phyloP scores from a whole-genome alignment of 2,888 invertebrate genomes.

The Calliopum simillimum region DNA sequence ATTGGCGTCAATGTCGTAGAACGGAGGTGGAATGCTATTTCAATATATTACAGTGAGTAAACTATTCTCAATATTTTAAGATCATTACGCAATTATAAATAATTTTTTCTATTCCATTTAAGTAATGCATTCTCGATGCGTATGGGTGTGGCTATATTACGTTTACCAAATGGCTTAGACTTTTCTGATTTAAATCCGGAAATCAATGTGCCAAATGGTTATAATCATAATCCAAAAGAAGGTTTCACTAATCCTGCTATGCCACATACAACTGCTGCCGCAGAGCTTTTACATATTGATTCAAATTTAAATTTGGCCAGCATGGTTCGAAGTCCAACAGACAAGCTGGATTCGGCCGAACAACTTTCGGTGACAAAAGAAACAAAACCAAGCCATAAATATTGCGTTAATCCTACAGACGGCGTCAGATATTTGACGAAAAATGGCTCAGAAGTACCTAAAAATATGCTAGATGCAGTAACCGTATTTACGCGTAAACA shows the following conservation, averaged over 20 bases:
- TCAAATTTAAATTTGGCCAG: constrained; percentile 76
- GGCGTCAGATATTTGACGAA: constrained; percentile 72
- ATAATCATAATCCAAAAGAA: constrained; percentile 54
- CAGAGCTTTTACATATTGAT: constrained; percentile 74
- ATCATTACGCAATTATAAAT: not conserved
- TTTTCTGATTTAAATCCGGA: constrained; percentile 70
- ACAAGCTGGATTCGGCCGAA: constrained; percentile 59
- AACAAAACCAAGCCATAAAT: constrained; percentile 54
- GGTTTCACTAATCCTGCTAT: constrained; percentile 59
- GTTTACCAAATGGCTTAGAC: constrained; percentile 88
- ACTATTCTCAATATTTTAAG: constrained; percentile 5
- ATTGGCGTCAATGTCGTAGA: constrained; percentile 84
- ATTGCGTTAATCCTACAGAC: constrained; percentile 56
- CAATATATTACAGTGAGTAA: constrained; percentile 90
- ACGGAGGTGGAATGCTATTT: constrained; percentile 90
- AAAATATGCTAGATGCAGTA: constrained; percentile 76
- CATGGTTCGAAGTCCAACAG: constrained; percentile 61
- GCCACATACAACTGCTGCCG: constrained; percentile 59
- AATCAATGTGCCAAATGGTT: constrained; percentile 50
- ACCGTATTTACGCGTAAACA: constrained; percentile 83
- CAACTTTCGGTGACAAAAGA: constrained; percentile 56
- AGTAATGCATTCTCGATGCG: constrained; percentile 94
- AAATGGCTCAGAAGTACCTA: constrained; percentile 73
- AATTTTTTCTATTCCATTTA: constrained; percentile 43
- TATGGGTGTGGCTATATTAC: constrained; percentile 88